Conservation (phyloP, 2,888 invertebrate genomes). For the Dynastes tityus region DNA sequence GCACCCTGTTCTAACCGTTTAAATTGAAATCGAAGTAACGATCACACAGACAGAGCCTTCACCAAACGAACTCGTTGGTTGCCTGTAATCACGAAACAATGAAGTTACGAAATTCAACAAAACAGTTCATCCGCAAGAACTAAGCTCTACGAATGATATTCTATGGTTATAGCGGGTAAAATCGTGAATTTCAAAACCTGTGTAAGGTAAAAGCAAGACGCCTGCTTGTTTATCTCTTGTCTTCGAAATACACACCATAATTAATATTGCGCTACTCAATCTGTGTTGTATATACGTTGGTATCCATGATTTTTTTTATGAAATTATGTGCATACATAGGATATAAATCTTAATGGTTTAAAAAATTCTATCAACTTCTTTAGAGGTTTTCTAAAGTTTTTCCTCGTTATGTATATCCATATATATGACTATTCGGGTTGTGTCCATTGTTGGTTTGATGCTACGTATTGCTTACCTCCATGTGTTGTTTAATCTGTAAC, state of each 20-base stretch:
- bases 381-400: too few relatives aligned
- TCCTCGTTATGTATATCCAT: too few relatives aligned
- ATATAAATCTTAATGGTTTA: too few relatives aligned
- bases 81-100: constrained; percentile 53
- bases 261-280: constrained; percentile 5
- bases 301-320: too few relatives aligned
- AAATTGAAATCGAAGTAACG: constrained; percentile 50
- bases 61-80: neutral
- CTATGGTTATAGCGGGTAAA: constrained; percentile 1
- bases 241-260: neutral
- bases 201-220: constrained; percentile 5
- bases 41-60: neutral
- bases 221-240: neutral
- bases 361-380: too few relatives aligned
- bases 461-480: too few relatives aligned
- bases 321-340: too few relatives aligned
- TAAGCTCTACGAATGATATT: neutral
- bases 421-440: too few relatives aligned
- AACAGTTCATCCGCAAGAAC: constrained; percentile 49
- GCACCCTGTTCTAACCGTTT: constrained; percentile 46
- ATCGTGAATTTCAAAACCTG: constrained; percentile 16
- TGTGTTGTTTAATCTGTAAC: too few relatives aligned
- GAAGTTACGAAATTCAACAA: constrained; percentile 53
- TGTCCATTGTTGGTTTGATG: too few relatives aligned
- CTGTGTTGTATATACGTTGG: constrained; percentile 5